Conservation (phyloP, 1,140 invertebrate genomes). For the Pachyrhynchus sulphureomaculatus region DNA sequence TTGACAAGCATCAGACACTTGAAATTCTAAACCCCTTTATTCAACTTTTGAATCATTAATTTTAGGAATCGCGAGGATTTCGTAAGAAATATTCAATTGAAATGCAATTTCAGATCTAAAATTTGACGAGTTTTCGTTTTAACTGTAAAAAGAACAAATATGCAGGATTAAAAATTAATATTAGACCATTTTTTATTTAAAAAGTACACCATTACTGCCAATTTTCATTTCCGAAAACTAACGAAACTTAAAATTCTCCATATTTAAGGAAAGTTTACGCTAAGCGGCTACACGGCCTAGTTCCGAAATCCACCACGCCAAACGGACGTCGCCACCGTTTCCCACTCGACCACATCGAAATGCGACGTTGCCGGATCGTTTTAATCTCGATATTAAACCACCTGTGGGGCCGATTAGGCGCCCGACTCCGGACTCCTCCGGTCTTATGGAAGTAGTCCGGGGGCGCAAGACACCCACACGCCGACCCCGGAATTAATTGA, state of each 20-base stretch:
- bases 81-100: too few species aligned
- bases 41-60: conserved; percentile 2
- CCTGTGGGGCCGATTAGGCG: conserved; percentile 24
- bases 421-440: conserved; percentile 3
- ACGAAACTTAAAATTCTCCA: background rate
- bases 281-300: conserved; percentile 10
- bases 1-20: conserved; percentile 22
- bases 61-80: too few species aligned
- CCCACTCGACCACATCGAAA: conserved; percentile 2
- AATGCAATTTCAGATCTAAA: too few species aligned
- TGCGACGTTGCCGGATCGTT: conserved; percentile 18
- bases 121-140: too few species aligned
- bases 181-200: too few species aligned
- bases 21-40: conserved; percentile 19
- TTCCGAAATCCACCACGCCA: background rate
- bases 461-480: conserved; percentile 14
- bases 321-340: conserved; percentile 15
- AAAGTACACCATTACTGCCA: too few species aligned
- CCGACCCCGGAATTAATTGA: conserved; percentile 1
- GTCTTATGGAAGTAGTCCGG: conserved; percentile 28
- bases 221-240: too few species aligned
- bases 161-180: too few species aligned
- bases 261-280: background rate
- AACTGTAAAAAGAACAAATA: too few species aligned
- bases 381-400: conserved; percentile 5